Evolutionary conservation across 2,888 invertebrate genomes (phyloP).

Genomic region (Bellardia pandia): DNA sequence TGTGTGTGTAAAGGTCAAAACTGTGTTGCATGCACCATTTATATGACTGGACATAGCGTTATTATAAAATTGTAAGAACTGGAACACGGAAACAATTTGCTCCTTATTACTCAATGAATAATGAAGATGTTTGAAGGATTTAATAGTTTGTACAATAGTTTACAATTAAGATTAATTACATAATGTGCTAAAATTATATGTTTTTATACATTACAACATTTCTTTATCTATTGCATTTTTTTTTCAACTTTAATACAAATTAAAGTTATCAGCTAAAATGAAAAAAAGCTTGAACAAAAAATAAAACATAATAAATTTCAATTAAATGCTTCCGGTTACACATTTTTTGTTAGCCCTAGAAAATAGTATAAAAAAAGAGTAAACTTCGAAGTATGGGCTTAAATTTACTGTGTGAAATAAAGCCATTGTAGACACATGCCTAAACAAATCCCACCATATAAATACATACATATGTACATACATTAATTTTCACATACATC

Average conservation of each 20-base stretch:
- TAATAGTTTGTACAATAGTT: slow-evolving; percentile 46
- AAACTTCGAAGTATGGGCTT: slow-evolving; percentile 26
- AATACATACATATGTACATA: slow-evolving; percentile 8
- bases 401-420: slow-evolving; percentile 74
- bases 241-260: not conserved
- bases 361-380: slow-evolving; percentile 16
- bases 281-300: slow-evolving; percentile 29
- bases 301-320: slow-evolving; percentile 68
- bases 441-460: slow-evolving; percentile 19
- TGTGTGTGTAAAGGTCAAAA: not conserved
- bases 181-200: slow-evolving; percentile 21
- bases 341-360: slow-evolving; percentile 9
- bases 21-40: slow-evolving; percentile 28
- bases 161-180: slow-evolving; percentile 67
- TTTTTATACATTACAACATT: not conserved
- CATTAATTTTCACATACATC: not conserved
- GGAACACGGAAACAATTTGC: not conserved
- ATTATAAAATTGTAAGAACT: not conserved
- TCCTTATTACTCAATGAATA: slow-evolving; percentile 39
- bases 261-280: not conserved
- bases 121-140: slow-evolving; percentile 57
- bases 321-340: slow-evolving; percentile 67
- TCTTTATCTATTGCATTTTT: not conserved
- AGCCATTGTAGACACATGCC: slow-evolving; percentile 72
- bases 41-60: not conserved